Evolutionary conservation across 2,113 vertebrate species (phyloP).

Genomic region (Chroicocephalus ridibundus): DNA sequence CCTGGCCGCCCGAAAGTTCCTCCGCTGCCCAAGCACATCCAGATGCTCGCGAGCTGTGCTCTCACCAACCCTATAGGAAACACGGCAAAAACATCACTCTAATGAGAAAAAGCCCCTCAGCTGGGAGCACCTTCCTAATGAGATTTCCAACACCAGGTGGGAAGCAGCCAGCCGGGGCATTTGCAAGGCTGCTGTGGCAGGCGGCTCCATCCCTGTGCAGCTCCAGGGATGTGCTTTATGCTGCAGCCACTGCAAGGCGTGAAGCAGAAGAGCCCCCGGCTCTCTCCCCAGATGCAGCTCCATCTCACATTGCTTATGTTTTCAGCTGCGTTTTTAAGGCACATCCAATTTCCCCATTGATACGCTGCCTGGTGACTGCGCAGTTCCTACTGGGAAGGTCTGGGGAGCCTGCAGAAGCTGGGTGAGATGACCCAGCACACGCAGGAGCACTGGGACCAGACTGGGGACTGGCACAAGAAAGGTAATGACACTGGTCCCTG

Average conservation of each 20-base stretch:
- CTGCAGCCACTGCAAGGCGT: background rate
- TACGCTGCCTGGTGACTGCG: fast-evolving
- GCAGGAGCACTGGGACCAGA: background rate
- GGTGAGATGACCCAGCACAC: background rate
- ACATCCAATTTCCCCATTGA: background rate
- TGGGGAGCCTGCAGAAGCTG: background rate
- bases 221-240: background rate
- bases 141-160: background rate
- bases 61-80: background rate
- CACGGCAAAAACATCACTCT: background rate
- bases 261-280: background rate
- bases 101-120: background rate
- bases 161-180: background rate
- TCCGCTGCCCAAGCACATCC: background rate
- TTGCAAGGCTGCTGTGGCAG: background rate
- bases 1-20: background rate
- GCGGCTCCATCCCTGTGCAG: background rate
- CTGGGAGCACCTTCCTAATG: background rate
- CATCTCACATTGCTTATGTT: fast-evolving
- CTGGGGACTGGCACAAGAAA: background rate
- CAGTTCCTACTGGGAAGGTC: background rate
- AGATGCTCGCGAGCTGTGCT: fast-evolving
- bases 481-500: fast-evolving
- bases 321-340: background rate
- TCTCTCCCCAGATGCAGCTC: background rate